Percentiles rank a stretch among this genome's conserved stretches.
phyloP scores from a whole-genome alignment of 2,113 vertebrate species.

The Dicerorhinus sumatrensis region DNA sequence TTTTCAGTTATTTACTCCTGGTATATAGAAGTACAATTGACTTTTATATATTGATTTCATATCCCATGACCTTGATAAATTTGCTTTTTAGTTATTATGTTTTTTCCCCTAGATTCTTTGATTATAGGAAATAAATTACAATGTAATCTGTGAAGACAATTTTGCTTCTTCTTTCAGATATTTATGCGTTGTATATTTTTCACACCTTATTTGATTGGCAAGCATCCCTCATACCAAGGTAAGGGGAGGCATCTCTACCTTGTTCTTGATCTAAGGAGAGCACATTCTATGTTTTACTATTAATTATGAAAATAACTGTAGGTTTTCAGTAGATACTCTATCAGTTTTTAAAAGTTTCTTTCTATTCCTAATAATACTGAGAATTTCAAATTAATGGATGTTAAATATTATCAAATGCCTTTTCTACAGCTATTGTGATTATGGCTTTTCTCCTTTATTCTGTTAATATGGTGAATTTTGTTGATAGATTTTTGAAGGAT shows the following conservation, averaged over 20 bases:
- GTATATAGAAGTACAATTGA: neutral
- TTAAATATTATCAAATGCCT: neutral
- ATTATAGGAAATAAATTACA: neutral
- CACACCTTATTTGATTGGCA: neutral
- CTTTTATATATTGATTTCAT: neutral
- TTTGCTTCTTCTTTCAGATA: neutral
- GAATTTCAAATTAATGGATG: neutral
- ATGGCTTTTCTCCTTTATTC: neutral
- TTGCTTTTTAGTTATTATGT: neutral
- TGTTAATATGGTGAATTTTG: neutral
- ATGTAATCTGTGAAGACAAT: neutral
- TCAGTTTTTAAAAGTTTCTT: neutral
- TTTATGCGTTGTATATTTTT: neutral
- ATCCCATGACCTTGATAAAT: neutral
- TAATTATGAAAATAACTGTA: neutral
- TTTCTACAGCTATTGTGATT: neutral
- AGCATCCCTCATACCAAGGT: neutral
- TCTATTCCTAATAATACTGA: neutral
- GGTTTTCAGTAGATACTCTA: neutral
- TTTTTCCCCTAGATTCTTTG: neutral
- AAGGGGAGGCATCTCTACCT: neutral
- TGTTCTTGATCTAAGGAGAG: neutral
- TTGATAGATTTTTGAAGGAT: neutral
- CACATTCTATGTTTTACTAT: neutral
- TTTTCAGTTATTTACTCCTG: constrained; percentile 1